A percentile compares a stretch with the other conserved stretches of the same genome.
Conservation (phyloP, 2,888 invertebrate species). For the Protonemura montana region DNA sequence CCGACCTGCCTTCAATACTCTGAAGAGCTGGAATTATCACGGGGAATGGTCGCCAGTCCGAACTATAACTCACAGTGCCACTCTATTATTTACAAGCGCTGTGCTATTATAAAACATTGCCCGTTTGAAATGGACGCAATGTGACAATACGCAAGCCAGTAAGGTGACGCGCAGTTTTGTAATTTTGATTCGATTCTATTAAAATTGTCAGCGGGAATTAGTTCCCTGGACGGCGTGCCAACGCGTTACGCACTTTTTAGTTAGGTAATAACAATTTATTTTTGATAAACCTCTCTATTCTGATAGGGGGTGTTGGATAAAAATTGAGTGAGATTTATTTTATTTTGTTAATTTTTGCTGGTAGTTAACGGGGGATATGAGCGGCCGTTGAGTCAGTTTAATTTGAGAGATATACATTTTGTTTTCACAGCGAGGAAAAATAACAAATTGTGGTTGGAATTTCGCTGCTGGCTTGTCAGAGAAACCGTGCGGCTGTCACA, state of each 20-base stretch:
- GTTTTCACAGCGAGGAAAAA: not conserved
- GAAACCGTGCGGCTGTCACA: not conserved
- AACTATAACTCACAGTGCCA: not conserved
- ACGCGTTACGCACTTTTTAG: not conserved
- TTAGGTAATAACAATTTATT: slow-evolving; percentile 7
- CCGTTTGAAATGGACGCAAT: not conserved
- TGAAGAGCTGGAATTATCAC: slow-evolving; percentile 3
- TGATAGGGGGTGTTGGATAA: not conserved
- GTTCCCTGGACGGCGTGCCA: not conserved
- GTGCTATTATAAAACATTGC: not conserved
- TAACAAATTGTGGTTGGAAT: not conserved
- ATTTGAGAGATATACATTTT: not conserved
- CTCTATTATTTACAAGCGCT: not conserved
- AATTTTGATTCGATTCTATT: slow-evolving; percentile 18
- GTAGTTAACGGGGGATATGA: not conserved
- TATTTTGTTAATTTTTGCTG: slow-evolving; percentile 2
- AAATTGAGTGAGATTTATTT: slow-evolving; percentile 7
- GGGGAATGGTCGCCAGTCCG: not conserved
- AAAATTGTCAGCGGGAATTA: slow-evolving; percentile 4
- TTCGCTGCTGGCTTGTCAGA: not conserved
- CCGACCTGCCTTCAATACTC: not conserved
- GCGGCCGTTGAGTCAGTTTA: not conserved
- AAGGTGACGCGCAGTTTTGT: not conserved
- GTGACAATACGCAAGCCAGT: not conserved
- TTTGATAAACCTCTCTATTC: not conserved